Percentiles rank a stretch among this genome's conserved stretches.
These are phyloP conservation scores for Anolis sagrei DNA, from an alignment of 2,113 vertebrate genomes.

Conservation along the genomic window DNA sequence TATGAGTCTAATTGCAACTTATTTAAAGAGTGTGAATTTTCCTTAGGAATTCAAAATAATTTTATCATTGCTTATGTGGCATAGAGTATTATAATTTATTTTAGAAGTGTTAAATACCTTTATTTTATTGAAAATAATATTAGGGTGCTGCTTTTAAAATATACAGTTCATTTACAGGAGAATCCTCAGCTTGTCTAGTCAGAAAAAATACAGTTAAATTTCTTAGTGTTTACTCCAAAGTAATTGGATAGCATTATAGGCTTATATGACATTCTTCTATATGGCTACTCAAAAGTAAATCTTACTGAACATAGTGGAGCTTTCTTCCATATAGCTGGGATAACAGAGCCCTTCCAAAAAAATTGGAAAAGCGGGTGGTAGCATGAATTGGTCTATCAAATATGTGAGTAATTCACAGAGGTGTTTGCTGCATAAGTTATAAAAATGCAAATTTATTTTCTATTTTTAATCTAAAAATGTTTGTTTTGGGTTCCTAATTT, in stretches of 20 bases:
- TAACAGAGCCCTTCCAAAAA: neutral
- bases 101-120: neutral
- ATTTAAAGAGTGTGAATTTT: neutral
- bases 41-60: neutral
- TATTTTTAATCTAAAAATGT: conserved; percentile 38
- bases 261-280: neutral
- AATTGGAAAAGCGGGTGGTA: neutral
- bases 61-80: neutral
- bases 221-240: neutral
- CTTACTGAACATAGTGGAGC: neutral
- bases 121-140: conserved; percentile 27
- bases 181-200: neutral
- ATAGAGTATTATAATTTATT: neutral
- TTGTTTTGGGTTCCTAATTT: neutral
- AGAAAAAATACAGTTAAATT: neutral
- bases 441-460: conserved; percentile 43
- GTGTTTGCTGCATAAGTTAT: neutral
- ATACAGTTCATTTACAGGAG: neutral
- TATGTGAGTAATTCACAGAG: conserved; percentile 6
- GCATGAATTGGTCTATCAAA: neutral
- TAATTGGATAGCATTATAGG: neutral
- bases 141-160: conserved; percentile 7
- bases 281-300: neutral
- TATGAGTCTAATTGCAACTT: neutral
- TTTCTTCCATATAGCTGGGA: no score